Conservation (phyloP, 2,888 invertebrate genomes). For the Heliconius sara region DNA sequence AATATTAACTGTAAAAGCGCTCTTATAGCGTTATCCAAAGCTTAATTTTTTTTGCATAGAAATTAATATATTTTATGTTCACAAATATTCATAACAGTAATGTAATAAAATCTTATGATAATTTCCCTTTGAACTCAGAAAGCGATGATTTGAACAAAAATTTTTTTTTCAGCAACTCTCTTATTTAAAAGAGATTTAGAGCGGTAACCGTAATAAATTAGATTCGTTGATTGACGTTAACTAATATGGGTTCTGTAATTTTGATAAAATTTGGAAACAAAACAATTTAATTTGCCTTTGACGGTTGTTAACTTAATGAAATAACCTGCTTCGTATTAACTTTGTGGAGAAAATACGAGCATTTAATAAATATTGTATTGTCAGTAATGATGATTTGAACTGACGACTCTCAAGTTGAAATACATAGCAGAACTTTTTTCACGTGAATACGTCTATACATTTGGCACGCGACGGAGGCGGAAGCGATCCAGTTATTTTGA, state of each 20-base stretch:
- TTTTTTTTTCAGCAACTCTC: slow-evolving; percentile 32
- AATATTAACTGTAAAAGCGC: slow-evolving; percentile 5
- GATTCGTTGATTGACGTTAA: slow-evolving; percentile 28
- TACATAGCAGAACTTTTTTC: too few species aligned
- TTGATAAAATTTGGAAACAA: slow-evolving; percentile 24
- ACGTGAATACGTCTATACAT: too few species aligned
- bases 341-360: background rate
- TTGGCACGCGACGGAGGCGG: too few species aligned
- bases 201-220: slow-evolving; percentile 38
- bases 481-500: too few species aligned
- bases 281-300: background rate
- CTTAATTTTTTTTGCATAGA: slow-evolving; percentile 9
- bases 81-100: slow-evolving; percentile 29
- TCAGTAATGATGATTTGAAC: background rate
- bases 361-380: background rate
- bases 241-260: slow-evolving; percentile 13
- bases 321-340: background rate
- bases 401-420: background rate
- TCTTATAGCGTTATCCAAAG: background rate
- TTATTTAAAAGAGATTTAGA: slow-evolving; percentile 37
- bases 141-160: slow-evolving; percentile 39
- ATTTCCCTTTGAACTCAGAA: slow-evolving; percentile 41
- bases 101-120: slow-evolving; percentile 41
- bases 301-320: background rate
- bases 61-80: slow-evolving; percentile 32